Conservation (phyloP, 53 echinoderm and acorn worm species). For the Holothuria leucospilota region DNA sequence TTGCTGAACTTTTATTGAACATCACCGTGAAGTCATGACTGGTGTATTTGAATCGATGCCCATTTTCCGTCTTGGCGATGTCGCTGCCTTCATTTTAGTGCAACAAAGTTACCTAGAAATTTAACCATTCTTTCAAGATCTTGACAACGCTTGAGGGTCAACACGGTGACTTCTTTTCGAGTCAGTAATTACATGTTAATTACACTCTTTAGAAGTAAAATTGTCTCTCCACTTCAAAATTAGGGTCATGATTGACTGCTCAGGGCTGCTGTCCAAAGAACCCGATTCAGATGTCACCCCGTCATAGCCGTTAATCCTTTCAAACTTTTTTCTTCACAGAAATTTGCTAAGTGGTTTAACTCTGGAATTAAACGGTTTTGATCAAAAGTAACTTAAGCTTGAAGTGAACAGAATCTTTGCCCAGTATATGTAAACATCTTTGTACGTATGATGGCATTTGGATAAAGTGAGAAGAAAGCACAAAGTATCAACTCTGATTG, state of each 20-base stretch:
- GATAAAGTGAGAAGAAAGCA: not conserved
- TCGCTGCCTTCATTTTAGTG: not conserved
- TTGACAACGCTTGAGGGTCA: not conserved
- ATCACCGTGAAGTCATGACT: conserved; percentile 12
- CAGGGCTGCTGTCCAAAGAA: not conserved
- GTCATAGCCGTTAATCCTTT: conserved; percentile 11
- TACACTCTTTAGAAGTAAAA: too few species aligned
- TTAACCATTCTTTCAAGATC: conserved; percentile 2
- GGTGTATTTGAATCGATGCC: conserved; percentile 9
- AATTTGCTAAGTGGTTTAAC: conserved; percentile 32
- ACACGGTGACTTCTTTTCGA: not conserved
- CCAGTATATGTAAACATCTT: conserved; percentile 6
- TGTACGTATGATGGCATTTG: not conserved
- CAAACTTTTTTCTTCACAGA: not conserved
- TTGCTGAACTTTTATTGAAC: conserved; percentile 15
- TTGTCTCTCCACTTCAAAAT: conserved; percentile 16
- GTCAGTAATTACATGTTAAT: not conserved
- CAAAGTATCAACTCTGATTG: not conserved
- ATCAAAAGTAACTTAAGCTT: conserved; percentile 9
- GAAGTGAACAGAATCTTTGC: not conserved
- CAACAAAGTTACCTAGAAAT: not conserved
- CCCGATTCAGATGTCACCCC: conserved; percentile 12
- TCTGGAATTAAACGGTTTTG: conserved; percentile 22
- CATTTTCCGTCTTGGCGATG: not conserved
- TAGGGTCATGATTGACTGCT: not conserved